A percentile compares a stretch with the other conserved stretches of the same genome.
Conservation (phyloP, 2,888 invertebrate genomes). For the Cecidostiba fungosa region DNA sequence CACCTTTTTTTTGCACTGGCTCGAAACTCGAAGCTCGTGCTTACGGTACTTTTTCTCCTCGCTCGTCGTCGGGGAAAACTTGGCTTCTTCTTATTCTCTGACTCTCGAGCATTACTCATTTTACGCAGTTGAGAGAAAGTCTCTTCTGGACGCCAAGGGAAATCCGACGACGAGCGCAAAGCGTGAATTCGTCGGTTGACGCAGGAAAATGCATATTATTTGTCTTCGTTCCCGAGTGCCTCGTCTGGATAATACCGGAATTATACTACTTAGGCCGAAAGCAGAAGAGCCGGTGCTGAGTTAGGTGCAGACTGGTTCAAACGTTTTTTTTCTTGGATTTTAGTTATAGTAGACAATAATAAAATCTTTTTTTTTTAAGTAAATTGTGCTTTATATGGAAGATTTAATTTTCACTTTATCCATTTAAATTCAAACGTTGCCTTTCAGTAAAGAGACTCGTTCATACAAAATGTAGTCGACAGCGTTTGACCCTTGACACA, state of each 20-base stretch:
- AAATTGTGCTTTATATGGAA: no score
- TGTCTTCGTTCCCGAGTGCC: background rate
- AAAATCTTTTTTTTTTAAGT: no score
- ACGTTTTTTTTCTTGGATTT: no score
- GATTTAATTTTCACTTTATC: no score
- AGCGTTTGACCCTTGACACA: no score
- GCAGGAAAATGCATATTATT: slow-evolving; percentile 44
- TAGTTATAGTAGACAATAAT: no score
- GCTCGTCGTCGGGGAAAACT: background rate
- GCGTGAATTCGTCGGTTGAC: background rate
- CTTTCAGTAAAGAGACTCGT: no score
- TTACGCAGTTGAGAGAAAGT: slow-evolving; percentile 41
- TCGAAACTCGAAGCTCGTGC: background rate
- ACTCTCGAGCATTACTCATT: slow-evolving; percentile 5
- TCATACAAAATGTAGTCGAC: no score
- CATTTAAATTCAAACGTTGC: no score
- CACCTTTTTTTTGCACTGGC: background rate
- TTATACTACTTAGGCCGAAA: slow-evolving; percentile 19
- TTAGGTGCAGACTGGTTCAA: no score
- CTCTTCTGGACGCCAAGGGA: slow-evolving; percentile 2
- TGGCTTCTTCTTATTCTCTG: background rate
- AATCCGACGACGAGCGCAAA: background rate
- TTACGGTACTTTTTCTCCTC: background rate
- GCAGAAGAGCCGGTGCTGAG: no score
- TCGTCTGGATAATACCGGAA: slow-evolving; percentile 25